Percentiles rank a stretch among this genome's conserved stretches.
Conservation (phyloP, 1,140 invertebrate genomes). For the Drosophila persimilis region DNA sequence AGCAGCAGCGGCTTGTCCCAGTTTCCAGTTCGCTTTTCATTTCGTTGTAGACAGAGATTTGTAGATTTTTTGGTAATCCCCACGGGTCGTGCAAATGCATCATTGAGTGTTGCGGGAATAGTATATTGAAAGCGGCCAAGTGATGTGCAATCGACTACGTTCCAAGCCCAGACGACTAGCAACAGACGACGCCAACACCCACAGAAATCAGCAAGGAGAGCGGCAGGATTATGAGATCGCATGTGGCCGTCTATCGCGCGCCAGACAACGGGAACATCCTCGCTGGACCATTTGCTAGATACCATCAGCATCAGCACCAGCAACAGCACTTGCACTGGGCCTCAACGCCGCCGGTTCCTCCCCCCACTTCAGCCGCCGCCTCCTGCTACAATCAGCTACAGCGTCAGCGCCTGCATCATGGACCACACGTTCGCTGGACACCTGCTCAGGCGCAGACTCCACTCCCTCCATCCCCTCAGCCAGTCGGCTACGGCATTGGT, state of each 20-base stretch:
- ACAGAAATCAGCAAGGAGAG: conserved; percentile 38
- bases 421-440: conserved; percentile 9
- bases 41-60: conserved; percentile 38
- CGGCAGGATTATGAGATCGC: conserved; percentile 77
- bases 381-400: conserved; percentile 34
- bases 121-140: conserved; percentile 61
- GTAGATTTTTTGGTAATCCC: conserved; percentile 36
- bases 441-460: conserved; percentile 17
- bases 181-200: conserved; percentile 14
- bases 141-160: conserved; percentile 65
- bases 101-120: conserved; percentile 57
- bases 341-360: background rate
- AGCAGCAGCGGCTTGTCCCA: conserved; percentile 58
- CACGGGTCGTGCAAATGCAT: conserved; percentile 47
- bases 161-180: conserved; percentile 31
- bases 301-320: conserved; percentile 33
- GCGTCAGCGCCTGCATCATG: conserved; percentile 44
- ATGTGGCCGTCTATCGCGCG: conserved; percentile 73
- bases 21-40: conserved; percentile 76
- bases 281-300: conserved; percentile 51
- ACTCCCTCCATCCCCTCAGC: background rate
- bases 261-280: conserved; percentile 51
- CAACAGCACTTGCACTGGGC: conserved; percentile 6
- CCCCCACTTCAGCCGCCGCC: conserved; percentile 1
- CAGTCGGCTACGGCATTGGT: conserved; percentile 11